Evolutionary conservation across 2,113 vertebrate genomes (phyloP).

Genomic region (Menidia beryllina): DNA sequence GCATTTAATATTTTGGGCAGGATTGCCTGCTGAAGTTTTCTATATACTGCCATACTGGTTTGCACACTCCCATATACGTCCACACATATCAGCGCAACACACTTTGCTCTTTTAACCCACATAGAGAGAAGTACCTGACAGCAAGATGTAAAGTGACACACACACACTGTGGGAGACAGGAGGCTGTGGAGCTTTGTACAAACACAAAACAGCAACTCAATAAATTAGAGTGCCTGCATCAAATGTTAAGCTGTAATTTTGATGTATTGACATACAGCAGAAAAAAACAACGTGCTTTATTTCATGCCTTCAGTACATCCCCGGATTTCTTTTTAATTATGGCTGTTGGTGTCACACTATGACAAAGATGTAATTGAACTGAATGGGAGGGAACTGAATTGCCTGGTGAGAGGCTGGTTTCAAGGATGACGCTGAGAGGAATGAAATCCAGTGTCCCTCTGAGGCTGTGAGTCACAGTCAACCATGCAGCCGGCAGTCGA

Average conservation of each 20-base stretch:
- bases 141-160: slow-evolving; percentile 63
- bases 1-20: no score
- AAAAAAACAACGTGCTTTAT: background rate
- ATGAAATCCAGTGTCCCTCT: slow-evolving; percentile 56
- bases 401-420: slow-evolving; percentile 51
- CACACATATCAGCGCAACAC: slow-evolving; percentile 6
- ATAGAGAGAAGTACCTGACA: slow-evolving; percentile 51
- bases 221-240: background rate
- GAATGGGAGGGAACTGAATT: slow-evolving; percentile 51
- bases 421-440: slow-evolving; percentile 48
- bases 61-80: background rate
- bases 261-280: background rate
- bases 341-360: slow-evolving; percentile 48
- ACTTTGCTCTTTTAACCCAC: slow-evolving; percentile 38
- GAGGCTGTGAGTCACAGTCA: slow-evolving; percentile 73
- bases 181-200: slow-evolving; percentile 30
- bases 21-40: background rate
- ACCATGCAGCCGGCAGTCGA: slow-evolving; percentile 64
- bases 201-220: background rate
- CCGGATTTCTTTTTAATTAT: slow-evolving; percentile 18
- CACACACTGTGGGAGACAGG: slow-evolving; percentile 42
- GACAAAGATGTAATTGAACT: slow-evolving; percentile 71
- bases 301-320: slow-evolving; percentile 18
- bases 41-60: background rate
- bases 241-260: background rate